A percentile compares a stretch with the other conserved stretches of the same genome.
Conservation (phyloP, 2,113 vertebrate genomes). For the Zapus hudsonius region DNA sequence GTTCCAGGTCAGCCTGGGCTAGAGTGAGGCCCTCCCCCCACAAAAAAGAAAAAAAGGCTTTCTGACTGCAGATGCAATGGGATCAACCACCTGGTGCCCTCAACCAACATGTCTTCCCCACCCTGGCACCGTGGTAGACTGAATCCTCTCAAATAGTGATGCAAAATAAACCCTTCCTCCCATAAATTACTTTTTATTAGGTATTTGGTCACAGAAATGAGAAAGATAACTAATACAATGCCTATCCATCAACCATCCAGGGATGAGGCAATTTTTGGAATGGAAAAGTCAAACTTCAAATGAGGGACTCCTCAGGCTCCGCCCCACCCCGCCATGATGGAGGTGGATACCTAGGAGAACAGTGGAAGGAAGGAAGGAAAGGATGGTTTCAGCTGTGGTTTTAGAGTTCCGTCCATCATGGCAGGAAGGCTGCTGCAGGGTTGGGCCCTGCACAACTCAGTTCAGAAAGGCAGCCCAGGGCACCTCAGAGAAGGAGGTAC, state of each 20-base stretch:
- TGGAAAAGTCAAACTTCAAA: constrained; percentile 71
- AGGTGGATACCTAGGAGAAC: neutral
- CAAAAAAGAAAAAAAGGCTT: no score
- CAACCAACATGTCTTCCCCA: neutral
- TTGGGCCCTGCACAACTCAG: no score
- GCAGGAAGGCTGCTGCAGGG: no score
- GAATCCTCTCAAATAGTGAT: neutral
- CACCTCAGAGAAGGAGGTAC: rapidly evolving
- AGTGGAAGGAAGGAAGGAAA: no score
- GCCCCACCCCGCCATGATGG: constrained; percentile 17
- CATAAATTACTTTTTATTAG: neutral
- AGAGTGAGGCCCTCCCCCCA: no score
- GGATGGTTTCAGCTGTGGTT: no score
- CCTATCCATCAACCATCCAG: constrained; percentile 40
- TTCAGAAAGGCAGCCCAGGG: constrained; percentile 59
- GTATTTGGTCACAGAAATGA: neutral
- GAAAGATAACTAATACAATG: neutral
- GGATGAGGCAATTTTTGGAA: constrained; percentile 74
- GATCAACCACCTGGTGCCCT: neutral
- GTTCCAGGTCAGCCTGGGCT: no score
- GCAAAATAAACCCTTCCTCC: neutral
- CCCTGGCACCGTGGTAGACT: neutral
- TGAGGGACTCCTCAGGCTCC: constrained; percentile 73
- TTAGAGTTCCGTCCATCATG: no score
- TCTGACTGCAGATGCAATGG: neutral